A percentile compares a stretch with the other conserved stretches of the same genome.
These are phyloP conservation scores for Clivina fossor DNA, from an alignment of 2,888 invertebrate genomes.

Conservation along the genomic window DNA sequence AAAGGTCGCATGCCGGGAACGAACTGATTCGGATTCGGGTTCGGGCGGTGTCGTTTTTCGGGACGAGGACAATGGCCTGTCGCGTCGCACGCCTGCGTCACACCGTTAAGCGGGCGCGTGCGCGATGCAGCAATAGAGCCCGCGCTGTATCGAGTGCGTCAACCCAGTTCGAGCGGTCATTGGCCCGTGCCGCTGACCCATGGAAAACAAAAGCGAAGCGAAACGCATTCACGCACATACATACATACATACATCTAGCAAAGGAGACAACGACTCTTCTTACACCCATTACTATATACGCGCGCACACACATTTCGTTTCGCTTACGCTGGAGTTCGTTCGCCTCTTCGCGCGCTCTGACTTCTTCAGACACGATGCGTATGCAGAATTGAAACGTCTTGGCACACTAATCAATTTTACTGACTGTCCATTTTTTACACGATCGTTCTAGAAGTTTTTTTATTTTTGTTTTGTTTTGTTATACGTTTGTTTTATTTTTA, in stretches of 20 bases:
- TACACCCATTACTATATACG: neutral
- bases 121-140: no score
- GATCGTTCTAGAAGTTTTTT: no score
- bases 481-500: no score
- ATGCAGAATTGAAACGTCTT: no score
- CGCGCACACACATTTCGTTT: neutral
- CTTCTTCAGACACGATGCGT: no score
- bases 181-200: constrained; percentile 32
- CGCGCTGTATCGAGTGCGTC: constrained; percentile 28
- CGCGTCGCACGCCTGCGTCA: constrained; percentile 32
- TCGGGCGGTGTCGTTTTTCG: constrained; percentile 10
- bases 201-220: constrained; percentile 34
- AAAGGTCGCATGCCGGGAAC: constrained; percentile 5
- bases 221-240: constrained; percentile 13
- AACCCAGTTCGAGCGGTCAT: constrained; percentile 34
- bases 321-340: no score
- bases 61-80: constrained; percentile 30
- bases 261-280: neutral
- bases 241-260: constrained; percentile 6
- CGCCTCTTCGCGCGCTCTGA: no score
- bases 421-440: no score
- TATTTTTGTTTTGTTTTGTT: no score
- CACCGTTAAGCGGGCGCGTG: constrained; percentile 19
- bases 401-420: no score
- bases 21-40: constrained; percentile 2